Evolutionary conservation across 2,113 vertebrate genomes (phyloP), one percentile per base, ranked within the genome.

Genomic region (Atractosteus spatula): DNA sequence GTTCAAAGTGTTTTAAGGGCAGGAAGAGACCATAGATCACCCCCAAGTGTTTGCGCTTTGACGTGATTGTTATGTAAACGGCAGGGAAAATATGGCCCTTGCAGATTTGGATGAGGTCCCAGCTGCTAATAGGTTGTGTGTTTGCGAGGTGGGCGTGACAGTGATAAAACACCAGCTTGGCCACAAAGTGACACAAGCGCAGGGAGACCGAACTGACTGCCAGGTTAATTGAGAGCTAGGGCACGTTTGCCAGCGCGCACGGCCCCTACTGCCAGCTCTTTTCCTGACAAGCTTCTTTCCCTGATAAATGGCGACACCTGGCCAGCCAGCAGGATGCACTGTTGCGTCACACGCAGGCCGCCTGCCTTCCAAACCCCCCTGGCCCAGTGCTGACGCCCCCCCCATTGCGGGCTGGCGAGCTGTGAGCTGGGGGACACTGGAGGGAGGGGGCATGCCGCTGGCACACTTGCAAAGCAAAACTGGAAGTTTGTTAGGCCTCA

Each of bases 161-260:
- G 84, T 88, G 83, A 90, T 88, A 78, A 84, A 89, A 84, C 77
- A 74, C 85, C 78, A 68, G 73, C 82, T 72, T 74, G 61, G 70
- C 82, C 80, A 75, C 81, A 81, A 83, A 86, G 76, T 68, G 73
- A 76, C 82, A 77, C 73, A 62, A 47, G 71, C 62, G 75, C 62
- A 70, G 42, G 62, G 54, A 66, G 79, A 79, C 63, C 73, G 83
- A 68, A 69, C 74, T 76, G 82, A 78, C 68, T 71, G 71, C 81
- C 77, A 61, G 78, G 77, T 78, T 85, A 88, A 87, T 83, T 81
- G 80, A 86, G 82, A 78, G 68, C 76, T 75, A 70, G 76, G 73
- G 71, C 56, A 66, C 74, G 65, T 63, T 44, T 79, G 81, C 80
- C 76, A 77, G 80, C 70, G 69, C 77, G 66, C 72, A 72, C 55